phyloP scores from a whole-genome alignment of 2,888 invertebrate genomes.

The Orchestes rusci region DNA sequence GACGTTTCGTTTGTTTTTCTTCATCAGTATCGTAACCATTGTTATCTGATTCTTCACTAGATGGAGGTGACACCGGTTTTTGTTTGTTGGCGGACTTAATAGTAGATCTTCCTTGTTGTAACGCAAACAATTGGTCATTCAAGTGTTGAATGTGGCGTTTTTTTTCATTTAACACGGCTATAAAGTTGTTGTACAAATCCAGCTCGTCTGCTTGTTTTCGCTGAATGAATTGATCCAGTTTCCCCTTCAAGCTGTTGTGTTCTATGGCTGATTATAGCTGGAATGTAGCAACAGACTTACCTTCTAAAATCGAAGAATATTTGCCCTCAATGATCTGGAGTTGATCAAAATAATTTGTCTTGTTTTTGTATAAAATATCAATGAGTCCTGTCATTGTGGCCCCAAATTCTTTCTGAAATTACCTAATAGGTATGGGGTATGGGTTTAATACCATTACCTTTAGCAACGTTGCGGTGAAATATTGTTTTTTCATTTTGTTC shows the following conservation, averaged over 20 bases:
- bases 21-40: slow-evolving; percentile 25
- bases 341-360: not conserved
- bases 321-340: too few relatives aligned
- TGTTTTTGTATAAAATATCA: not conserved
- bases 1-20: not conserved
- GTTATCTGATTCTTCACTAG: slow-evolving; percentile 20
- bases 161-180: slow-evolving; percentile 39
- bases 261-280: not conserved
- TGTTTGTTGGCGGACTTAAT: slow-evolving; percentile 25
- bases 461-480: slow-evolving; percentile 23
- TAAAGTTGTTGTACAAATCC: slow-evolving; percentile 35
- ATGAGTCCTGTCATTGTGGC: not conserved
- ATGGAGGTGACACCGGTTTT: slow-evolving; percentile 4
- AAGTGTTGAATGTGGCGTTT: slow-evolving; percentile 38
- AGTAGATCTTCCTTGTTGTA: slow-evolving; percentile 28
- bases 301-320: too few relatives aligned
- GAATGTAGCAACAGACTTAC: not conserved
- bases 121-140: slow-evolving; percentile 36
- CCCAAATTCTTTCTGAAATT: not conserved
- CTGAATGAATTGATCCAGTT: slow-evolving; percentile 30
- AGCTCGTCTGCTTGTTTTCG: slow-evolving; percentile 32
- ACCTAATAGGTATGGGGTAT: not conserved
- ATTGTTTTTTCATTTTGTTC: slow-evolving; percentile 26
- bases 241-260: slow-evolving; percentile 19
- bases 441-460: too few relatives aligned